Conservation (phyloP, 2,888 invertebrate genomes). For the Trachelus iudaicus region DNA sequence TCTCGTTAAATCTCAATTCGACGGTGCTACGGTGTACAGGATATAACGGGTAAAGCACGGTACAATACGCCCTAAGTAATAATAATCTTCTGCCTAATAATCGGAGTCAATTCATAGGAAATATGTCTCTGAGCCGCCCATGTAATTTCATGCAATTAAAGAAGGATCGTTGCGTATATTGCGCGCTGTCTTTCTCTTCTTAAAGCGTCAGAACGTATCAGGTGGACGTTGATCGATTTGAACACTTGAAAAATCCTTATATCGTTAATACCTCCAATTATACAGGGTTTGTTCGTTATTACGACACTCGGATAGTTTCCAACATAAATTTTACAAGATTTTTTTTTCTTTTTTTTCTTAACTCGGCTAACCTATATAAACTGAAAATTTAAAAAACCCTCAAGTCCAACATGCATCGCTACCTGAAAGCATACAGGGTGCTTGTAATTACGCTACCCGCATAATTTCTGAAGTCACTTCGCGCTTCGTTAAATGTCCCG, state of each 20-base stretch:
- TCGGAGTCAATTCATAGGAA: neutral
- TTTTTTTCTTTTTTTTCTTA: neutral
- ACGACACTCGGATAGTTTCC: too few relatives aligned
- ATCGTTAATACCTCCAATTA: too few relatives aligned
- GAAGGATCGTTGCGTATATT: neutral
- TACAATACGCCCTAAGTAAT: neutral
- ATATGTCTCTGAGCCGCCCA: neutral
- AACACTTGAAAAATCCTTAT: too few relatives aligned
- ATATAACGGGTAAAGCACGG: neutral
- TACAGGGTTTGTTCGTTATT: too few relatives aligned
- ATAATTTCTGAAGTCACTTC: neutral
- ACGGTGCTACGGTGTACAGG: neutral
- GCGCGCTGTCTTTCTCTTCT: neutral
- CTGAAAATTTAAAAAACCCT: neutral
- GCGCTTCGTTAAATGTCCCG: neutral
- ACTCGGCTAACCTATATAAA: too few relatives aligned
- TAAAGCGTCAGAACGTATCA: too few relatives aligned
- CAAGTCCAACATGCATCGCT: neutral
- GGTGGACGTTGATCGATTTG: too few relatives aligned
- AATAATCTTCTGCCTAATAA: neutral
- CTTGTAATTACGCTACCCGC: neutral
- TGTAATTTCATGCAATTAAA: neutral
- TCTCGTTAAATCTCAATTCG: neutral
- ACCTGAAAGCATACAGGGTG: neutral
- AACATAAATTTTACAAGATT: too few relatives aligned